A percentile compares a stretch with the other conserved stretches of the same genome.
phyloP scores from a whole-genome alignment of 2,888 invertebrate genomes.

The Diabrotica balteata region DNA sequence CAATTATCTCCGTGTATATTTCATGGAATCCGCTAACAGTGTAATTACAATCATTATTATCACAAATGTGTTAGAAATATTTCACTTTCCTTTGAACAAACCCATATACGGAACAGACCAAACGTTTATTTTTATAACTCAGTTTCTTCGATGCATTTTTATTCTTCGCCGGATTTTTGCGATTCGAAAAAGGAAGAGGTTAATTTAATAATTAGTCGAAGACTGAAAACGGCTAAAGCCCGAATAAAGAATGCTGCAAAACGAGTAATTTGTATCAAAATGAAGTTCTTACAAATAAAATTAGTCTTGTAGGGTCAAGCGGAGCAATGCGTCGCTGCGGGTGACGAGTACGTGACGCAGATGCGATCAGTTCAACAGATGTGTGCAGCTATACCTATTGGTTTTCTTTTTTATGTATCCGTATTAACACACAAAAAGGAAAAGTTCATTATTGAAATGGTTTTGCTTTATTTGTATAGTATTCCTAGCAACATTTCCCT shows the following conservation, averaged over 20 bases:
- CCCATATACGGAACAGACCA: constrained; percentile 24
- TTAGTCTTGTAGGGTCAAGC: constrained; percentile 4
- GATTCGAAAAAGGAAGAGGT: constrained; percentile 29
- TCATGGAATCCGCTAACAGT: constrained; percentile 29
- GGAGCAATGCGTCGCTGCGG: constrained; percentile 33
- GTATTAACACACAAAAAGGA: too few species aligned
- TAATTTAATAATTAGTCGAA: constrained; percentile 40
- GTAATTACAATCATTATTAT: constrained; percentile 31
- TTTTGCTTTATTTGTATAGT: too few species aligned
- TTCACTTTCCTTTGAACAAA: constrained; percentile 32
- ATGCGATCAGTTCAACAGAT: background rate
- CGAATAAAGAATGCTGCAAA: constrained; percentile 42
- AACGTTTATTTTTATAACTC: constrained; percentile 31
- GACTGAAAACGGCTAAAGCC: constrained; percentile 37
- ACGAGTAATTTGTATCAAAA: constrained; percentile 41
- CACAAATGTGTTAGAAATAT: constrained; percentile 35
- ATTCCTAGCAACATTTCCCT: too few species aligned
- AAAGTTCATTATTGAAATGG: too few species aligned
- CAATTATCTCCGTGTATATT: constrained; percentile 26
- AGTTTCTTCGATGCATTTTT: constrained; percentile 30
- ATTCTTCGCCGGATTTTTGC: constrained; percentile 24
- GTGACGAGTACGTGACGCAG: background rate
- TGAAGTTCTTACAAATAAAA: constrained; percentile 44
- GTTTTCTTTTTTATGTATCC: too few species aligned
- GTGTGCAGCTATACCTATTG: too few species aligned